Evolutionary conservation across 2,797 vertebrate genomes (phyloP), one percentile per base, ranked within the genome.

Genomic region (Amblyraja radiata): DNA sequence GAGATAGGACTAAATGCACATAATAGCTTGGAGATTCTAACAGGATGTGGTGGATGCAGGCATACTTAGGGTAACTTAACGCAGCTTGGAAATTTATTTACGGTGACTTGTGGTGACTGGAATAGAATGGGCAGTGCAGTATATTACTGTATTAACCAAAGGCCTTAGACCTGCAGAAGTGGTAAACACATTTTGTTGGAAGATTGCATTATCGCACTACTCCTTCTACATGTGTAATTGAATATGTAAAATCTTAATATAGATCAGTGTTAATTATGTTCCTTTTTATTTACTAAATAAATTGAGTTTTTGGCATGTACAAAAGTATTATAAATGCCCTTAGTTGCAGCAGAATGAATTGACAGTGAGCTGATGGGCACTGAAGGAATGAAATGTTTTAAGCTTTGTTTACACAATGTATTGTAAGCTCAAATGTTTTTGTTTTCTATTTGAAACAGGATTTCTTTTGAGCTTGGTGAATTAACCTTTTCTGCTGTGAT

Each of bases 21-120:
- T 94, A 93, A 93, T 93, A 94, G 90, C 10, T 58, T 93, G 95
- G 96, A 93, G 28, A 92, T 94, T 77, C 95, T 39, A 93, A 94
- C 94, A 95, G 94, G 95, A 93, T 73, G 93, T 91, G 95, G 94
- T 94, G 84, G 90, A 92, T 92, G 39, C 36, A 92, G 71, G 28
- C 46, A 74, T 74, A 92, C 58, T 76, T 92, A 71, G 39, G 28
- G 8, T 92, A 92, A 92, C 71, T 74, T 92, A 92, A 92, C 74
- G 39, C 90, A 74, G 46, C 46, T 91, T 92, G 71, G 23, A 92
- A 92, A 25, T 92, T 92, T 92, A 74, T 74, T 92, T 92, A 73
- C 73, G 58, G 90, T 92, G 90, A 71, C 39, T 92, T 58, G 90
- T 92, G 86, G 86, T 39, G 73, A 92, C 73, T 76, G 90, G 88